Conservation (phyloP, 2,888 invertebrate genomes). For the Penaeus monodon region DNA sequence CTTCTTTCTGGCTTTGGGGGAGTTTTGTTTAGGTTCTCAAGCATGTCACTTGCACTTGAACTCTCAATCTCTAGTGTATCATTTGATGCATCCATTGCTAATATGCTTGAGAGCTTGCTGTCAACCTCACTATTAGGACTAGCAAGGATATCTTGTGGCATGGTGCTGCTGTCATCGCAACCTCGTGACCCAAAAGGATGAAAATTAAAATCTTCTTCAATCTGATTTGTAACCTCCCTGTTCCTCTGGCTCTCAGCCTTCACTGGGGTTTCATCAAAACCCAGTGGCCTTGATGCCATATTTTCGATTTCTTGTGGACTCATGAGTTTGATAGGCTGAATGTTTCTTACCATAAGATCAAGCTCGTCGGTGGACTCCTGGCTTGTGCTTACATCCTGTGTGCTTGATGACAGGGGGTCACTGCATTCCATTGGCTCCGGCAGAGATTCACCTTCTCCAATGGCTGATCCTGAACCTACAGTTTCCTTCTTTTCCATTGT, state of each 20-base stretch:
- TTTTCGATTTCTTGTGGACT: slow-evolving; percentile 62
- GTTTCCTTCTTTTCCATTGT: slow-evolving; percentile 55
- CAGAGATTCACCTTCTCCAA: slow-evolving; percentile 23
- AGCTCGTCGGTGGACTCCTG: slow-evolving; percentile 48
- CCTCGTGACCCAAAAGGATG: slow-evolving; percentile 42
- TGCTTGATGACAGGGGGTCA: slow-evolving; percentile 24
- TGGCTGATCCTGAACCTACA: neutral
- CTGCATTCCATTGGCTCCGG: slow-evolving; percentile 29
- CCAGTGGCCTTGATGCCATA: slow-evolving; percentile 57
- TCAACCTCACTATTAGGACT: slow-evolving; percentile 61
- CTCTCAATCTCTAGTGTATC: slow-evolving; percentile 50
- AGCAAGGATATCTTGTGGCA: slow-evolving; percentile 42
- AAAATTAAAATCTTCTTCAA: slow-evolving; percentile 55
- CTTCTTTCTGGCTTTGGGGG: slow-evolving; percentile 48
- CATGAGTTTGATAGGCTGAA: slow-evolving; percentile 61
- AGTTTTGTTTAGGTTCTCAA: slow-evolving; percentile 41
- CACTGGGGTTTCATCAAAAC: slow-evolving; percentile 57
- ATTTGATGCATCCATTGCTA: slow-evolving; percentile 63
- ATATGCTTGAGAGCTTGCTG: slow-evolving; percentile 59
- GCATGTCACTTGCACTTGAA: slow-evolving; percentile 34
- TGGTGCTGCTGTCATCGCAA: slow-evolving; percentile 36
- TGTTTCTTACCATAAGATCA: slow-evolving; percentile 55
- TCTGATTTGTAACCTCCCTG: slow-evolving; percentile 13
- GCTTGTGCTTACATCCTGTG: slow-evolving; percentile 18
- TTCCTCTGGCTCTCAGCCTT: slow-evolving; percentile 42